Base-by-base conservation (phyloP, 2,797 vertebrate genomes). In the Chrysolophus pictus region DNA sequence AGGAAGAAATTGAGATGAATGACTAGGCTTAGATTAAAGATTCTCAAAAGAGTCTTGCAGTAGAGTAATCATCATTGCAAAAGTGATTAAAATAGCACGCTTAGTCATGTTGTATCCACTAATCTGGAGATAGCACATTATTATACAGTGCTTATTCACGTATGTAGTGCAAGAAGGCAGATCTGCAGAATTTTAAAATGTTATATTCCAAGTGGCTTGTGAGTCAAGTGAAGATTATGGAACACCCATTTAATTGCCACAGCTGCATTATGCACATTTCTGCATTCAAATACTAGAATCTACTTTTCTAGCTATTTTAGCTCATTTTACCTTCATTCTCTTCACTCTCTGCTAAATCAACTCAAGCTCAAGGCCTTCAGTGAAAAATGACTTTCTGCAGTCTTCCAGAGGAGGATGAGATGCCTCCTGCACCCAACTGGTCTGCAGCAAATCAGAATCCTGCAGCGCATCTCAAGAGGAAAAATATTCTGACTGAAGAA, bases 181-280 rank as follows among this genome's bases (percentile, higher is more conserved):
- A n/a, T 77, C 75, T 58, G 33, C n/a, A 90, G 84, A 89, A 91
- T 93, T 94, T 89, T 93, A 31, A 94, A 87, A 89, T 68, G 69
- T 82, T 94, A 59, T 81, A 4, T 93, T 80, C 70, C 88, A 90
- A 93, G 93, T 1, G 58, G 73, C 67, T 85, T 87, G 85, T 96
- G 95, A 96, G 85, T 95, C 93, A 95, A 91, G 80, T 12, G 6
- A 78, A 94, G 83, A 93, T 94, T 96, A 71, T 94, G 86, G 90
- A 93, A 95, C 95, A 95, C 95, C 93, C 94, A 94, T 96, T 96
- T 96, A 96, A 96, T 95, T 96, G 91, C 83, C 93, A 79, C 96
- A 96, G 95, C 96, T 96, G 96, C 95, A 96, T 35, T 24, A 58
- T 73, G 31, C 64, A 58, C 84, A 58, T 84, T 90, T 94, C 77